Percentiles rank a stretch among this genome's conserved stretches.
Conservation (phyloP, 2,113 vertebrate species). For the Mustela lutreola region DNA sequence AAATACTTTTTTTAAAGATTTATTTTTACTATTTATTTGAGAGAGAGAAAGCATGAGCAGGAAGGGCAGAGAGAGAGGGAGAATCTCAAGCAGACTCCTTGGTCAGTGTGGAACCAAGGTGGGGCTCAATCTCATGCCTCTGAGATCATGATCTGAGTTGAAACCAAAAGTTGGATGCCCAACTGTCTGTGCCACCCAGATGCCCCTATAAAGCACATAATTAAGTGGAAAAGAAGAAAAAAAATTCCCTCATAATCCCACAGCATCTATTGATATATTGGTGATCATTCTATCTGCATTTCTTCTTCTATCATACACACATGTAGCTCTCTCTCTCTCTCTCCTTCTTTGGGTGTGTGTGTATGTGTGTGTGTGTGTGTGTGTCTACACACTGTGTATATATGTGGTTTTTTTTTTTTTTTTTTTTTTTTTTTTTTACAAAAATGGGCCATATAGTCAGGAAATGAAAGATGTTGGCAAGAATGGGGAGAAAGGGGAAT, state of each 20-base stretch:
- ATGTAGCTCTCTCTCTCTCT: neutral
- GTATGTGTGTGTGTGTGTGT: neutral
- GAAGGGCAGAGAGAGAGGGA: too few species aligned
- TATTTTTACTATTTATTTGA: too few species aligned
- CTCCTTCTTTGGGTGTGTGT: too few species aligned
- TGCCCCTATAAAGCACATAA: neutral
- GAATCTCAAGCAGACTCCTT: too few species aligned
- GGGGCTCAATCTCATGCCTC: too few species aligned
- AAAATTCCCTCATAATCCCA: neutral
- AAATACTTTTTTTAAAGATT: too few species aligned
- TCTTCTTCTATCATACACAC: neutral
- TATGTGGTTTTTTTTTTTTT: neutral
- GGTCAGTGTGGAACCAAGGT: too few species aligned
- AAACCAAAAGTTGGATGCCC: too few species aligned
- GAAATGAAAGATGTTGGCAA: neutral
- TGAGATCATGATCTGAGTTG: too few species aligned
- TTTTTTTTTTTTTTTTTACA: neutral
- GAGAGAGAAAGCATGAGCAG: too few species aligned
- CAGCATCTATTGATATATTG: neutral
- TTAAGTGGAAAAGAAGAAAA: neutral
- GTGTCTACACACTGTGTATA: neutral
- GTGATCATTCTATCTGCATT: neutral
- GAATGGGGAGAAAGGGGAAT: neutral
- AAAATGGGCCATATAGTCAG: neutral
- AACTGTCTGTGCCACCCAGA: too few species aligned